A percentile compares a stretch with the other conserved stretches of the same genome.
Evolutionary conservation across 2,888 invertebrate genomes (phyloP).

Genomic region (Andrena trimmerana): DNA sequence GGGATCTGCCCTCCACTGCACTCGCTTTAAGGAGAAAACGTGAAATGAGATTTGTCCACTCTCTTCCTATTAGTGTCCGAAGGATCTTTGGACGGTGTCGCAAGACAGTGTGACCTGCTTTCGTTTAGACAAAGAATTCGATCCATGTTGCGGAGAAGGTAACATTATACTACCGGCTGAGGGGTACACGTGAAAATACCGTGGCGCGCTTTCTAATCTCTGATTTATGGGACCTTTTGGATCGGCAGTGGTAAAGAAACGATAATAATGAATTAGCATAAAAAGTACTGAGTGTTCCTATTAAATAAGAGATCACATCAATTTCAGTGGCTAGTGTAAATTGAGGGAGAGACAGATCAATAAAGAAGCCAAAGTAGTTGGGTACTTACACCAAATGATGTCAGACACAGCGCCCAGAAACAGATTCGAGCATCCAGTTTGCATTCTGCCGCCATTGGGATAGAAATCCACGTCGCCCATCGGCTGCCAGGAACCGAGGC

Average conservation of each 20-base stretch:
- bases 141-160: constrained; percentile 74
- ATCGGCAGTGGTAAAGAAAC: background rate
- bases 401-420: constrained; percentile 96
- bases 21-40: constrained; percentile 86
- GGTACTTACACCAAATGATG: constrained; percentile 92
- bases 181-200: constrained; percentile 71
- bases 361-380: background rate
- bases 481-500: constrained; percentile 95
- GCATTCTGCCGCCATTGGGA: constrained; percentile 96
- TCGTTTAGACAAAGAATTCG: constrained; percentile 70
- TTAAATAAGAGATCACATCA: too few relatives aligned
- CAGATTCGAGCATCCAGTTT: constrained; percentile 96
- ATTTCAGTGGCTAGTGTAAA: background rate
- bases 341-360: background rate
- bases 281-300: background rate
- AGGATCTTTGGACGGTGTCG: constrained; percentile 17
- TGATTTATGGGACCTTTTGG: constrained; percentile 45
- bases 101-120: constrained; percentile 74
- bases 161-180: constrained; percentile 68
- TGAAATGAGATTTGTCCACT: background rate
- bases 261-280: background rate
- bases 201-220: constrained; percentile 80
- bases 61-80: background rate
- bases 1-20: constrained; percentile 93
- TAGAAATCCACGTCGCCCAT: constrained; percentile 97